phyloP scores from a whole-genome alignment of 2,888 invertebrate genomes.

The Diachrysia chrysitis region DNA sequence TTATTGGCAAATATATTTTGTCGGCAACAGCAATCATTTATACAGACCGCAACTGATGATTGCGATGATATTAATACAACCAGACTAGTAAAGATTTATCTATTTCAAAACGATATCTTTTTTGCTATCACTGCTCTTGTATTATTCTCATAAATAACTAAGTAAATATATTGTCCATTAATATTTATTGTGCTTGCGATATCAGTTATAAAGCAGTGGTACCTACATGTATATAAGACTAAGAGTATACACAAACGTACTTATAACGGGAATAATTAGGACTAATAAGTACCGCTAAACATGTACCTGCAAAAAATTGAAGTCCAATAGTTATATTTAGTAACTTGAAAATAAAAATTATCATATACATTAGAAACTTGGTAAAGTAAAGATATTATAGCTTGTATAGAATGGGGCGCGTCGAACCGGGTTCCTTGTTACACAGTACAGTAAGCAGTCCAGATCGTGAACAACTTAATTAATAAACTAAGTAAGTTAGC shows the following conservation, averaged over 20 bases:
- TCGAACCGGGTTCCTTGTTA: constrained; percentile 20
- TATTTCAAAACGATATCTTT: background rate
- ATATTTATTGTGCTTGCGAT: background rate
- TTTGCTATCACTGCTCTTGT: background rate
- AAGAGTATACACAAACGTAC: too few relatives aligned
- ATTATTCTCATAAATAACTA: background rate
- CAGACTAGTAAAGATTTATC: background rate
- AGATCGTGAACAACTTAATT: constrained; percentile 52
- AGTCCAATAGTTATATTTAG: too few relatives aligned
- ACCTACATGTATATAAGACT: background rate
- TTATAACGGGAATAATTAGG: too few relatives aligned
- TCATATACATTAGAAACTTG: background rate
- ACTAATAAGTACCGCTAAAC: too few relatives aligned
- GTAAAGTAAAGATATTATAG: background rate
- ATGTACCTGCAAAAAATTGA: too few relatives aligned
- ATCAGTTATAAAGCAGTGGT: background rate
- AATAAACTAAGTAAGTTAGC: constrained; percentile 55
- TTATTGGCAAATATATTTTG: background rate
- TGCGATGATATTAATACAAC: background rate
- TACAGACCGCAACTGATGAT: background rate
- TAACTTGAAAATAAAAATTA: too few relatives aligned
- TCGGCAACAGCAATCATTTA: background rate
- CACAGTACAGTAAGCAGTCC: constrained; percentile 29
- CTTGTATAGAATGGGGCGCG: constrained; percentile 10
- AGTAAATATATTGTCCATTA: background rate